phyloP scores from a whole-genome alignment of 2,113 vertebrate genomes.

The Equus quagga region DNA sequence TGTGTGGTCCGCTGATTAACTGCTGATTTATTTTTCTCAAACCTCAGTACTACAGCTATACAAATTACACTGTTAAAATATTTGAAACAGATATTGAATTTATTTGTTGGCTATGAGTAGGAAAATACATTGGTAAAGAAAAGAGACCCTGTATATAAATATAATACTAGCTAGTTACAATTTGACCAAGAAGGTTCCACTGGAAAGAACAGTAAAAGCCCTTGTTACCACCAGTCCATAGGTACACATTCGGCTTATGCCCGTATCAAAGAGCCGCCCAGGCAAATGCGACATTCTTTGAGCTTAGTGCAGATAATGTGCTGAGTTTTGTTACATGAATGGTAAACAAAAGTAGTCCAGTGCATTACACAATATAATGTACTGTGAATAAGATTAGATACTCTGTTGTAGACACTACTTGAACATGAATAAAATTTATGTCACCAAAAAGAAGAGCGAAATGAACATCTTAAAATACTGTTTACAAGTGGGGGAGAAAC shows the following conservation, averaged over 20 bases:
- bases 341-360: slow-evolving; percentile 99
- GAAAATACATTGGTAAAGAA: slow-evolving; percentile 99
- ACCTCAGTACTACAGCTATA: slow-evolving; percentile 72
- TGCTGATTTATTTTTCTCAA: slow-evolving; percentile 49
- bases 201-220: slow-evolving; percentile 95
- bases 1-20: not conserved
- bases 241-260: slow-evolving; percentile 93
- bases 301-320: slow-evolving; percentile 98
- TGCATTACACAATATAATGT: slow-evolving; percentile 95
- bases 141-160: slow-evolving; percentile 98
- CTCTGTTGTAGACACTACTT: slow-evolving; percentile 88
- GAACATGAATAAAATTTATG: slow-evolving; percentile 88
- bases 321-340: slow-evolving; percentile 96
- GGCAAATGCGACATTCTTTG: slow-evolving; percentile 94
- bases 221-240: slow-evolving; percentile 97
- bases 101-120: slow-evolving; percentile 99
- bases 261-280: slow-evolving; percentile 97
- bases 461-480: slow-evolving; percentile 88
- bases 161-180: slow-evolving; percentile 95
- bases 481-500: slow-evolving; percentile 76
- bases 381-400: slow-evolving; percentile 89
- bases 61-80: slow-evolving; percentile 92
- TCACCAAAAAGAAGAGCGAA: slow-evolving; percentile 86
- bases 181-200: slow-evolving; percentile 94
- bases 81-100: slow-evolving; percentile 98